Evolutionary conservation across 2,888 invertebrate genomes (phyloP).

Genomic region (Anoplius nigerrimus): DNA sequence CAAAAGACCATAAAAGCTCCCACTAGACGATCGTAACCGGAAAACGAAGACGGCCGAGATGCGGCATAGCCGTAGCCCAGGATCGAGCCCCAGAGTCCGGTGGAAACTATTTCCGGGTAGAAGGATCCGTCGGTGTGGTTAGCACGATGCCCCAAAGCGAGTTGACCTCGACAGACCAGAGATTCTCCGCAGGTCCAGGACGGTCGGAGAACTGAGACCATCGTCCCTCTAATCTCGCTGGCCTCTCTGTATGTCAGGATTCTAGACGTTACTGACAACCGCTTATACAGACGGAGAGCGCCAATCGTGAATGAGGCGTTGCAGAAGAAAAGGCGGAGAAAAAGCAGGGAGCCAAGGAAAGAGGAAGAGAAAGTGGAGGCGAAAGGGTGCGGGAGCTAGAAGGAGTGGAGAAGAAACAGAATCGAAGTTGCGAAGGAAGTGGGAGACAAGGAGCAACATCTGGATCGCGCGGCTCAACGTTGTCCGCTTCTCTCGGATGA

Average conservation of each 20-base stretch:
- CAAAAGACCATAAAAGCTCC: slow-evolving; percentile 52
- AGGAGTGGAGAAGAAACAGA: slow-evolving; percentile 9
- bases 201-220: slow-evolving; percentile 55
- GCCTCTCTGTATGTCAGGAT: slow-evolving; percentile 49
- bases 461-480: slow-evolving; percentile 48
- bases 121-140: slow-evolving; percentile 65
- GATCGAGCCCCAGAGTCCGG: slow-evolving; percentile 49
- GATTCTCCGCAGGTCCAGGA: slow-evolving; percentile 59
- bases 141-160: slow-evolving; percentile 74
- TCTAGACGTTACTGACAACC: slow-evolving; percentile 36
- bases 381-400: slow-evolving; percentile 13
- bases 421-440: slow-evolving; percentile 19
- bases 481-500: slow-evolving; percentile 42
- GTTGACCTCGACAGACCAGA: slow-evolving; percentile 69
- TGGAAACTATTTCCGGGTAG: slow-evolving; percentile 70
- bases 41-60: slow-evolving; percentile 43
- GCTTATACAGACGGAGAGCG: slow-evolving; percentile 34
- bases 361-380: slow-evolving; percentile 6
- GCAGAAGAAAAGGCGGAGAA: slow-evolving; percentile 8
- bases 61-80: slow-evolving; percentile 41
- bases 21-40: slow-evolving; percentile 52
- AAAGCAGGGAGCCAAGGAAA: slow-evolving; percentile 6
- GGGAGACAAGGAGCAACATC: slow-evolving; percentile 37
- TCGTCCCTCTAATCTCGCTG: slow-evolving; percentile 67
- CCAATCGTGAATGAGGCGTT: slow-evolving; percentile 22